Evolutionary conservation across 2,113 vertebrate genomes (phyloP), one percentile per base, ranked within the genome.

Genomic region (Falco punctatus): DNA sequence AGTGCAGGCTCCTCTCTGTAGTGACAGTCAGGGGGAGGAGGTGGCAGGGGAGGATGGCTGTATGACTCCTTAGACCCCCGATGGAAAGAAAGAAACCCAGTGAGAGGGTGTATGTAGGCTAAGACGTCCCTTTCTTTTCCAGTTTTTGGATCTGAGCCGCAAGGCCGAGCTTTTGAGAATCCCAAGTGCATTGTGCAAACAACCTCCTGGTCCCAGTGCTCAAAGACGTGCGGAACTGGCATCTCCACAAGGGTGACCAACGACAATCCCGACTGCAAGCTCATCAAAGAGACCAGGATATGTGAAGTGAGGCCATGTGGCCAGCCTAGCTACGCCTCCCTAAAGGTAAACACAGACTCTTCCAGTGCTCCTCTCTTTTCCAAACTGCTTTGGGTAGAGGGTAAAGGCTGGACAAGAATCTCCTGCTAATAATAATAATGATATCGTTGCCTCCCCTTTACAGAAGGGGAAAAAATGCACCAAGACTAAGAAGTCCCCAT

Each of bases 381-480:
- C 49, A 22, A 18, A 32, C 40, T 67, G 33, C 40, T 89, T 82
- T 3, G 30, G 84, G 62, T 62, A 52, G 75, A 48, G 65, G 35
- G 23, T 73, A 42, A 77, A 71, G n/a, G 35, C 78, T 91, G 51
- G 70, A 64, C 35, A 86, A 80, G 23, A 28, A 52, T 70, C 38
- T 90, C 64, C 28, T 61, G 38, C 77, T 96, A 90, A 95, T 51
- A n/a, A 55, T 35, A 11, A 13, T 51, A n/a, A 55, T 35, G 10
- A 13, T 62, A 15, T 9, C 42, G 42, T 42, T 48, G 26, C 10
- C 15, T 90, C 90, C 86, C 71, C 74, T 85, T 97, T 97, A 77
- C 98, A 99, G 99, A 99, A 99, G 96, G 99, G 99, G 88, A 99
- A 99, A 96, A 99, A 99, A 93, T 99, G 99, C 94, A 99, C 98